A percentile compares a stretch with the other conserved stretches of the same genome.
Evolutionary conservation across 2,888 invertebrate species (phyloP).

Genomic region (Heliconius erato): DNA sequence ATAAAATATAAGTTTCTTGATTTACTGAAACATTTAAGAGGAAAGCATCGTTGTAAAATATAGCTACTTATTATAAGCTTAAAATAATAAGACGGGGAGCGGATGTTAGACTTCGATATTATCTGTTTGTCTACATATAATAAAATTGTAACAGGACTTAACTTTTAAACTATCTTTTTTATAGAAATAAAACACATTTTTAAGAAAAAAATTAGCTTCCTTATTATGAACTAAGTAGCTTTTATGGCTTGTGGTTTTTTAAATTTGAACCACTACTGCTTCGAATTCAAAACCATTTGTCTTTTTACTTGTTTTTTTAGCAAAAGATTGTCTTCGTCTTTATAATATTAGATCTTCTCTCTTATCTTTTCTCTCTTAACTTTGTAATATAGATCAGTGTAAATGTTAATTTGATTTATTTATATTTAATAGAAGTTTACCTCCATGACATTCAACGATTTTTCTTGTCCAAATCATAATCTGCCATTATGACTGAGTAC

Average conservation of each 20-base stretch:
- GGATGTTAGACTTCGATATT: constrained; percentile 22
- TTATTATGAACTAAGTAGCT: neutral
- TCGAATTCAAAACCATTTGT: no score
- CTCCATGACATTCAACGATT: no score
- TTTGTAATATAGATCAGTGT: neutral
- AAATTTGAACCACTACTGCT: no score
- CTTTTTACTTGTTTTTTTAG: no score
- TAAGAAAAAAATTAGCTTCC: neutral
- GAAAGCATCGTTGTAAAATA: no score
- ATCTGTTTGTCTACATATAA: constrained; percentile 25
- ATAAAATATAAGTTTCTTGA: neutral
- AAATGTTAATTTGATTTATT: neutral
- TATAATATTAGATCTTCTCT: no score
- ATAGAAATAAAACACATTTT: neutral
- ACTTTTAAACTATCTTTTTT: neutral
- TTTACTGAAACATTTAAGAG: neutral
- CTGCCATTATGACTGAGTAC: neutral
- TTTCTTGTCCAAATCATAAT: no score
- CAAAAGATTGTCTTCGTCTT: no score
- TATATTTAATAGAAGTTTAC: neutral
- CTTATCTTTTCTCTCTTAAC: no score
- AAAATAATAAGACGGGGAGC: constrained; percentile 10
- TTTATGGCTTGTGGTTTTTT: no score
- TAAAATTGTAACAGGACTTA: neutral
- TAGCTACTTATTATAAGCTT: constrained; percentile 7